A percentile compares a stretch with the other conserved stretches of the same genome.
Conservation (phyloP, 2,113 vertebrate genomes). For the Ophiodon elongatus region DNA sequence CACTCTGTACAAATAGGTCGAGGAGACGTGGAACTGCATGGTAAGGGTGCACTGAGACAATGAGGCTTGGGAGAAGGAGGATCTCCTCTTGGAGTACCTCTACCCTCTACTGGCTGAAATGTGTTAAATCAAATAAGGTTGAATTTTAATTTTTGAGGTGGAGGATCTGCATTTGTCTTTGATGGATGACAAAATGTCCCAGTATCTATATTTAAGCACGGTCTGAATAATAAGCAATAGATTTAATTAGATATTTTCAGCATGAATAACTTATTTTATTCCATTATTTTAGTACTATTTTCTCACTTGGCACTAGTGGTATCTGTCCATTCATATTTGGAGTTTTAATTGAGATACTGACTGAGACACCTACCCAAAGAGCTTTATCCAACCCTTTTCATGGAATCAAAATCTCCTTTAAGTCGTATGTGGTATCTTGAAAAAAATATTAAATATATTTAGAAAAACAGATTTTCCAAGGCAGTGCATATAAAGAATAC, state of each 20-base stretch:
- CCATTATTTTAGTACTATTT: not conserved
- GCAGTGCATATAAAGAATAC: not conserved
- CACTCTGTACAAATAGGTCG: not conserved
- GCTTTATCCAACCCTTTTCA: not conserved
- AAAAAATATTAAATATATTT: not conserved
- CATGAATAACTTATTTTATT: not conserved
- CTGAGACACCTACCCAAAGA: not conserved
- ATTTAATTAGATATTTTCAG: not conserved
- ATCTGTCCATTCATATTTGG: not conserved
- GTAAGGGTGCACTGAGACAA: conserved; percentile 9
- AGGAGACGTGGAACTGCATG: not conserved
- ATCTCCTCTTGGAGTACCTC: conserved; percentile 59
- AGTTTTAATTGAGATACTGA: not conserved
- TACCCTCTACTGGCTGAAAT: conserved; percentile 82
- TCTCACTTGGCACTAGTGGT: not conserved
- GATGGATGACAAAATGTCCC: not conserved
- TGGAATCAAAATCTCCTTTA: not conserved
- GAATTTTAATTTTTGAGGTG: not conserved
- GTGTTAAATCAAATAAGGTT: conserved; percentile 36
- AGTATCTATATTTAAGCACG: not conserved
- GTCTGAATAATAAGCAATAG: rapidly evolving
- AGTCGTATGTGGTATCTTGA: not conserved
- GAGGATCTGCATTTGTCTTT: not conserved
- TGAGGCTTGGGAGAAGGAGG: not conserved
- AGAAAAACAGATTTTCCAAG: not conserved